Evolutionary conservation across 2,113 vertebrate species (phyloP), one percentile per base, ranked within the genome.

Genomic region (Fregetta grallaria): DNA sequence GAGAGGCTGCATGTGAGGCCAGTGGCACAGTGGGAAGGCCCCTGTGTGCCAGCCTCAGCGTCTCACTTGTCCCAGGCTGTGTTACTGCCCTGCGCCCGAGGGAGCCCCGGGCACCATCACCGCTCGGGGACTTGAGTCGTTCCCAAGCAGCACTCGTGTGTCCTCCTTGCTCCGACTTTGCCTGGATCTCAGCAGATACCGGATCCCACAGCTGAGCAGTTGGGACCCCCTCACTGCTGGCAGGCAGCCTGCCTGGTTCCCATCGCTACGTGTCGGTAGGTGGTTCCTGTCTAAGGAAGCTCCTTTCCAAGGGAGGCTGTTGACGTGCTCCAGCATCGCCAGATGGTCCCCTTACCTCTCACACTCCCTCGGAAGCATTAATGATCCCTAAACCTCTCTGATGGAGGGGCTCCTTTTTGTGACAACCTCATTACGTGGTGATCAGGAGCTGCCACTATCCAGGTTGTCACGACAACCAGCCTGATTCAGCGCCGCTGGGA

Each of bases 391-490:
- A 95, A 78, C 45, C 94, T 62, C 89, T 85, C 87, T 73, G 86
- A 95, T 74, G 90, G 94, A 96, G 96, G 63, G 85, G 83, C 92
- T 97, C 95, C 94, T 97, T 96, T 98, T 96, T 92, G 95, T 96
- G 97, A 98, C 98, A 98, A 96, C 97, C 98, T 98, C 98, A 98
- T 98, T 98, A 97, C 96, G 97, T 97, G 95, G 92, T 97, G 96
- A 97, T 97, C 94, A 95, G 98, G 95, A 98, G 95, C 98, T 98
- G 98, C 98, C 98, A 98, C 98, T 97, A 97, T 95, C 95, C 92
- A 94, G 98, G 99, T 99, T 99, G 99, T 99, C 99, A 99, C 86
- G 98, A 98, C 99, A 99, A 99, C 99, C 98, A 98, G 98, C 93
- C 98, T 98, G 98, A 99, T 98, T 98, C 98, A 98, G 98, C 98